A percentile compares a stretch with the other conserved stretches of the same genome.
Conservation (phyloP, 2,113 vertebrate species). For the Malurus cyaneus region DNA sequence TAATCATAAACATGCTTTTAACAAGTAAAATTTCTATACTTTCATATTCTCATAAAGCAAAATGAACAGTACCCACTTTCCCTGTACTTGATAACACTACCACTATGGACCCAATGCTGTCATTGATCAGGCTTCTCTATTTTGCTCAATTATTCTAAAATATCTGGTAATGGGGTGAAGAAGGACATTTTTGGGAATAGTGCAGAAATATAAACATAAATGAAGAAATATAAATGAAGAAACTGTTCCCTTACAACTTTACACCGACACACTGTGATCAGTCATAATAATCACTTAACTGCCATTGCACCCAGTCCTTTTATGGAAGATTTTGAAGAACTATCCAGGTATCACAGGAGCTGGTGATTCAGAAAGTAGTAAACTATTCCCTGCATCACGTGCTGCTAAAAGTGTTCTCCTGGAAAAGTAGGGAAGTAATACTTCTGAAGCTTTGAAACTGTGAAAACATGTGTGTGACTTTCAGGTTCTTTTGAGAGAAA, state of each 20-base stretch:
- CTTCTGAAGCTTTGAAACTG: not conserved
- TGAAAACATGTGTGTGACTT: not conserved
- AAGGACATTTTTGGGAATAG: not conserved
- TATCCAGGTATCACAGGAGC: slow-evolving; percentile 5
- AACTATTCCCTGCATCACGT: not conserved
- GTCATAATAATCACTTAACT: not conserved
- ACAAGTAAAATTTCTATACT: not conserved
- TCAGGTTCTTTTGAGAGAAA: not conserved
- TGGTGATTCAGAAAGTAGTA: slow-evolving; percentile 46
- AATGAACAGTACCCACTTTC: not conserved
- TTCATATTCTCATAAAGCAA: not conserved
- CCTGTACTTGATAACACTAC: not conserved
- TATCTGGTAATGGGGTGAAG: not conserved
- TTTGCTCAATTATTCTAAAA: not conserved
- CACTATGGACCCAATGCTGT: not conserved
- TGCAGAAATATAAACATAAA: not conserved
- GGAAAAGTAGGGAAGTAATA: not conserved
- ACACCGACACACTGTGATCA: not conserved
- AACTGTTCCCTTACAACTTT: not conserved
- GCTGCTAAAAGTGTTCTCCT: not conserved
- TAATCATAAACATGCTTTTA: not conserved
- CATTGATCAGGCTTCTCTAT: not conserved
- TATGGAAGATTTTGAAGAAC: slow-evolving; percentile 24
- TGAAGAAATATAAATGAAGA: not conserved
- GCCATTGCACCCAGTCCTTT: not conserved